Evolutionary conservation across 1,140 invertebrate genomes (phyloP).

Genomic region (Cyphomyrmex costatus): DNA sequence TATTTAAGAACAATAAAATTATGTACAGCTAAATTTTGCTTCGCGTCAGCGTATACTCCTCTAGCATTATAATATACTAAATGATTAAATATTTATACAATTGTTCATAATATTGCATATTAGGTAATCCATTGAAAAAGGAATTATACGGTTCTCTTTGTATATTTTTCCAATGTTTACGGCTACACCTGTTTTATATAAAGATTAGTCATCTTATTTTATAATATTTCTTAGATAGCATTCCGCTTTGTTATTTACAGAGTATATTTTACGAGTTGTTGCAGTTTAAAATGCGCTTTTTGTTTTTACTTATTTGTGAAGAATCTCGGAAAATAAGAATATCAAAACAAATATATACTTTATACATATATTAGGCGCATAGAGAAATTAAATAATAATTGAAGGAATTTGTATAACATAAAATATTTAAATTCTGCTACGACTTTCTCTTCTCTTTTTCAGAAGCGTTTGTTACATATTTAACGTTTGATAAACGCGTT

Average conservation of each 20-base stretch:
- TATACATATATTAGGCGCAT: slow-evolving; percentile 18
- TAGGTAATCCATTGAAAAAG: slow-evolving; percentile 34
- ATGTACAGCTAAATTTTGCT: slow-evolving; percentile 48
- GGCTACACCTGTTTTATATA: slow-evolving; percentile 29
- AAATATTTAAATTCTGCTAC: slow-evolving; percentile 14
- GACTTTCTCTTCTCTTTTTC: slow-evolving; percentile 10
- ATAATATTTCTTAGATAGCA: slow-evolving; percentile 46
- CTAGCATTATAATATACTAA: slow-evolving; percentile 27
- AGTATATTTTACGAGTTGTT: slow-evolving; percentile 55
- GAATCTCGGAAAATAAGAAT: slow-evolving; percentile 66
- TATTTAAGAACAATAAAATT: slow-evolving; percentile 43
- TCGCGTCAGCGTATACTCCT: not conserved
- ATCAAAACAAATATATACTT: slow-evolving; percentile 42
- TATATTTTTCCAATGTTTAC: slow-evolving; percentile 47
- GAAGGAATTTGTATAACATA: slow-evolving; percentile 68
- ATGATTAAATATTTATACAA: slow-evolving; percentile 43
- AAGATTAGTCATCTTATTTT: slow-evolving; percentile 55
- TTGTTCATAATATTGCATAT: slow-evolving; percentile 28
- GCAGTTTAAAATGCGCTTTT: slow-evolving; percentile 49
- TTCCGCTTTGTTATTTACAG: slow-evolving; percentile 47
- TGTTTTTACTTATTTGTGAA: slow-evolving; percentile 38
- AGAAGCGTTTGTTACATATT: slow-evolving; percentile 8
- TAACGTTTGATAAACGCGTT: not conserved
- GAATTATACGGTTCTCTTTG: slow-evolving; percentile 36
- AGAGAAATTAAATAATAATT: slow-evolving; percentile 56